Conservation (phyloP, 1,140 invertebrate genomes). For the Centruroides vittatus region DNA sequence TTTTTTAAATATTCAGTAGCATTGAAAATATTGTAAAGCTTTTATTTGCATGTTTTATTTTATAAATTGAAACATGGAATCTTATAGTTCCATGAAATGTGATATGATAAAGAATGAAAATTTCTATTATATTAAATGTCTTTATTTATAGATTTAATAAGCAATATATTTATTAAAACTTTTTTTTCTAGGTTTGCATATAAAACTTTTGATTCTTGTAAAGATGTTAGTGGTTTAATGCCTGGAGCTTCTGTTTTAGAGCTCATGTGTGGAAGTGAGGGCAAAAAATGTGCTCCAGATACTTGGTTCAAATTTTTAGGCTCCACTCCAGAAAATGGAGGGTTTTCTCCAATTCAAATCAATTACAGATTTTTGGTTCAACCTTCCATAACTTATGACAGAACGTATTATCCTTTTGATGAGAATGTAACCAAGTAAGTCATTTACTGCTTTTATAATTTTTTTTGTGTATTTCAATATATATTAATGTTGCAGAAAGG, state of each 20-base stretch:
- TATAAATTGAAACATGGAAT: too few relatives aligned
- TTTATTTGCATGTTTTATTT: too few relatives aligned
- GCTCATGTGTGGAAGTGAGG: constrained; percentile 18
- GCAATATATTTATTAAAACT: not conserved
- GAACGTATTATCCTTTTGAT: constrained; percentile 10
- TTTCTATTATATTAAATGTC: too few relatives aligned
- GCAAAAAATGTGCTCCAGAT: constrained; percentile 9
- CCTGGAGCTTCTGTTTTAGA: constrained; percentile 11
- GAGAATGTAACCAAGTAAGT: constrained; percentile 4
- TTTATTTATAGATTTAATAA: not conserved
- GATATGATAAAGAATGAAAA: too few relatives aligned
- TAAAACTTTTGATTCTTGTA: constrained; percentile 18
- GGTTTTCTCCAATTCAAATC: constrained; percentile 19
- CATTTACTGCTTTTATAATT: not conserved
- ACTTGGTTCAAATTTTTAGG: constrained; percentile 18
- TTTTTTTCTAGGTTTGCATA: constrained; percentile 13
- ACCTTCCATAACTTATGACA: not conserved
- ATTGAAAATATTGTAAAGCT: too few relatives aligned
- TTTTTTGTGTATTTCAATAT: not conserved
- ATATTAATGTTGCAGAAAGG: too few relatives aligned
- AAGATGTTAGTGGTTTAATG: constrained; percentile 12
- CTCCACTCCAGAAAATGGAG: constrained; percentile 13
- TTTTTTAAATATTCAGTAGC: too few relatives aligned
- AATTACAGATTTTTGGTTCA: constrained; percentile 8
- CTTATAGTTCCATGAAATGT: too few relatives aligned